Percentiles rank a stretch among this genome's conserved stretches.
Conservation (phyloP, 2,888 invertebrate genomes). For the Dolichopus griseipennis region DNA sequence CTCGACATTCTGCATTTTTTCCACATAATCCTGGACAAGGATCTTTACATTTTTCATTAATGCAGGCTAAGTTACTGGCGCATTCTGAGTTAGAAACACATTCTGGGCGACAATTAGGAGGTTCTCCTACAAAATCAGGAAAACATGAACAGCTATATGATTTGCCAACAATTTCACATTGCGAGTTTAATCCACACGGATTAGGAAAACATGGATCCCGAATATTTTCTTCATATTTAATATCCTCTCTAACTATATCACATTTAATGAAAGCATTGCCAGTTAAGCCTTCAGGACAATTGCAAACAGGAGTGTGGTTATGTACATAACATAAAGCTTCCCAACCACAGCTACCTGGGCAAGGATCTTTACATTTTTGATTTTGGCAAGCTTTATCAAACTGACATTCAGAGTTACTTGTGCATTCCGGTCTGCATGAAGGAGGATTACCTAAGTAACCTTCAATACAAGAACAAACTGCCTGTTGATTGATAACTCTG, state of each 20-base stretch:
- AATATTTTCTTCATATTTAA: slow-evolving; percentile 19
- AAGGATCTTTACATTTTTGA: slow-evolving; percentile 72
- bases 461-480: slow-evolving; percentile 66
- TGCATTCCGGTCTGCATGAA: slow-evolving; percentile 68
- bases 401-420: slow-evolving; percentile 66
- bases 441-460: slow-evolving; percentile 68
- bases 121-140: slow-evolving; percentile 56
- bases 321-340: slow-evolving; percentile 63
- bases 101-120: slow-evolving; percentile 61
- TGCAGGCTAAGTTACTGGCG: slow-evolving; percentile 56
- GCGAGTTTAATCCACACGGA: slow-evolving; percentile 49
- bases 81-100: slow-evolving; percentile 65
- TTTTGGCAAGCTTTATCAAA: slow-evolving; percentile 66
- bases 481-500: slow-evolving; percentile 45
- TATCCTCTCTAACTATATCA: slow-evolving; percentile 41
- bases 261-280: slow-evolving; percentile 71
- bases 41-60: slow-evolving; percentile 61
- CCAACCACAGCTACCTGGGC: slow-evolving; percentile 66
- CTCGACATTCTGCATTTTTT: slow-evolving; percentile 47
- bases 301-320: slow-evolving; percentile 72
- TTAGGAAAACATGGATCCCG: slow-evolving; percentile 45
- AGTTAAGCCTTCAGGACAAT: slow-evolving; percentile 57
- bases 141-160: slow-evolving; percentile 54
- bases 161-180: slow-evolving; percentile 46
- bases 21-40: slow-evolving; percentile 63